These are phyloP conservation scores for Trissolcus japonicus DNA, from an alignment of 2,888 invertebrate genomes.

Conservation along the genomic window DNA sequence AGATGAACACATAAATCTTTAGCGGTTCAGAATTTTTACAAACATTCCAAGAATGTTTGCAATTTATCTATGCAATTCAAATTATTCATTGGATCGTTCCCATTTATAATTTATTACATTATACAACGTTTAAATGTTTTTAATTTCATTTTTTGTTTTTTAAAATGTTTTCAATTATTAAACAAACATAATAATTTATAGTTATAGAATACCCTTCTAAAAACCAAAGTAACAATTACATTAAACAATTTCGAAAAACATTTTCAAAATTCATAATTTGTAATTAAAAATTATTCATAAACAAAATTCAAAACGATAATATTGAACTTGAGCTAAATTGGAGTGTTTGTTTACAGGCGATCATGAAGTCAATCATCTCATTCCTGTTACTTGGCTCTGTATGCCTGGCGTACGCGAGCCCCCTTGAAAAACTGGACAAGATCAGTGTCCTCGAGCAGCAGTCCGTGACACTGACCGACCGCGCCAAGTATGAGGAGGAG, in stretches of 20 bases:
- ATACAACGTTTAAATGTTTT: no score
- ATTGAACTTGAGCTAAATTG: background rate
- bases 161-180: background rate
- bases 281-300: background rate
- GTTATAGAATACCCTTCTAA: no score
- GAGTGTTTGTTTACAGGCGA: constrained; percentile 29
- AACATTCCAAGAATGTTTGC: background rate
- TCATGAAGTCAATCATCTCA: constrained; percentile 66
- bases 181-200: no score
- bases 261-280: background rate
- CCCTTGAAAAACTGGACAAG: constrained; percentile 72
- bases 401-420: constrained; percentile 66
- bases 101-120: no score
- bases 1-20: no score
- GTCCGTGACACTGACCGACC: constrained; percentile 69
- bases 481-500: constrained; percentile 81
- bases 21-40: background rate
- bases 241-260: background rate
- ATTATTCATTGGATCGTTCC: no score
- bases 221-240: no score
- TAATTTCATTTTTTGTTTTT: background rate
- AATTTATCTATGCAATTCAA: no score
- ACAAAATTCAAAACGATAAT: background rate
- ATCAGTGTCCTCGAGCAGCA: constrained; percentile 71
- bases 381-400: constrained; percentile 62